Percentiles rank a stretch among this genome's conserved stretches.
phyloP scores from a whole-genome alignment of 2,888 invertebrate genomes.

The Polylopha cassiicola region DNA sequence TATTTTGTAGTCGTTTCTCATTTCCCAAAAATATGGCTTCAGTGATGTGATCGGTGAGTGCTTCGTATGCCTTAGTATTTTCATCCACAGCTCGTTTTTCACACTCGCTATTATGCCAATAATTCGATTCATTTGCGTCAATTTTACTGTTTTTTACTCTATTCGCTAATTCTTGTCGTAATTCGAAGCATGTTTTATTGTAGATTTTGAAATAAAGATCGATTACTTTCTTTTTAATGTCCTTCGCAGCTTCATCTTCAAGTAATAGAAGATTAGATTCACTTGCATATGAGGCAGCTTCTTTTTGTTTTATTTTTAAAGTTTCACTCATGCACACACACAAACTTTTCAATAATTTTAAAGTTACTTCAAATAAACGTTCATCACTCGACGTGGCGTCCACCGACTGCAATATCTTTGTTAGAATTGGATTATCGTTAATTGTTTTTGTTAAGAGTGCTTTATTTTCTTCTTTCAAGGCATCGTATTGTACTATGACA shows the following conservation, averaged over 20 bases:
- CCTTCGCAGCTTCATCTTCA: slow-evolving; percentile 26
- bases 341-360: slow-evolving; percentile 54
- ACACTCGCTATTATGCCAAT: slow-evolving; percentile 28
- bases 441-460: slow-evolving; percentile 20
- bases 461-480: slow-evolving; percentile 29
- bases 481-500: slow-evolving; percentile 27
- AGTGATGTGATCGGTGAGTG: not conserved
- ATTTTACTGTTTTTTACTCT: slow-evolving; percentile 30
- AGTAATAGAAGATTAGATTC: slow-evolving; percentile 30
- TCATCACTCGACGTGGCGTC: slow-evolving; percentile 51
- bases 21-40: slow-evolving; percentile 6
- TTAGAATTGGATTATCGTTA: slow-evolving; percentile 43
- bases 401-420: slow-evolving; percentile 49
- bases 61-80: not conserved
- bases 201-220: slow-evolving; percentile 52
- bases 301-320: slow-evolving; percentile 36
- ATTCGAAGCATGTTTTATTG: slow-evolving; percentile 50
- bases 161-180: slow-evolving; percentile 38
- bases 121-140: slow-evolving; percentile 24
- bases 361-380: slow-evolving; percentile 49
- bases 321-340: slow-evolving; percentile 58
- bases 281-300: slow-evolving; percentile 27
- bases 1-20: slow-evolving; percentile 28
- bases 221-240: slow-evolving; percentile 28
- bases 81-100: slow-evolving; percentile 18